Conservation (phyloP, 2,888 invertebrate species). For the Protonemura montana region DNA sequence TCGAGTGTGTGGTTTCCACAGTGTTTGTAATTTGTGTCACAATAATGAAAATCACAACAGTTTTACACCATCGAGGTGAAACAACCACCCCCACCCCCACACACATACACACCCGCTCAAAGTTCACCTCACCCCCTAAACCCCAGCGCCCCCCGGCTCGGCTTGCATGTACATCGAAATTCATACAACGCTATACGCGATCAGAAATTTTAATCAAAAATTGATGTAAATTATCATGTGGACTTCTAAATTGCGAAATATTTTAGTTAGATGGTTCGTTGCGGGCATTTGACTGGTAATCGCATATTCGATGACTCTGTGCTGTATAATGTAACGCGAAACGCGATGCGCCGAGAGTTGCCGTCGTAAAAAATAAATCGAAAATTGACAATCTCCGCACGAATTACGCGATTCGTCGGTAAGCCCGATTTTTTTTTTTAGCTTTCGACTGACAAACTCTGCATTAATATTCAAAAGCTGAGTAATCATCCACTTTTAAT, state of each 20-base stretch:
- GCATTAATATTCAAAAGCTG: neutral
- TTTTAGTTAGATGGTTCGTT: constrained; percentile 5
- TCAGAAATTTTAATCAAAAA: neutral
- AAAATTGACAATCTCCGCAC: neutral
- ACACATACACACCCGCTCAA: too few species aligned
- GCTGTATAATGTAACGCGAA: neutral
- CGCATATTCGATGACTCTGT: neutral
- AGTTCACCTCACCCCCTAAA: neutral
- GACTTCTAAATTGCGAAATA: constrained; percentile 7
- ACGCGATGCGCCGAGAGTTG: neutral
- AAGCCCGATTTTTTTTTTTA: neutral
- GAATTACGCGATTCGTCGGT: neutral
- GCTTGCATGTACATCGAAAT: neutral
- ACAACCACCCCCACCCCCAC: constrained; percentile 1
- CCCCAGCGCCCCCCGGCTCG: neutral
- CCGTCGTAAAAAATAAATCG: neutral
- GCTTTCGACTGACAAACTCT: neutral
- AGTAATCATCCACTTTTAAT: neutral
- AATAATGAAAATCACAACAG: constrained; percentile 35
- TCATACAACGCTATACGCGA: constrained; percentile 2
- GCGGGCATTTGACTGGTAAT: neutral
- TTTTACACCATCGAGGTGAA: constrained; percentile 24
- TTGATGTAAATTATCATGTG: constrained; percentile 12
- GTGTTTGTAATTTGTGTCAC: constrained; percentile 24
- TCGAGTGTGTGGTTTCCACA: constrained; percentile 18